Evolutionary conservation across 2,888 invertebrate genomes (phyloP), one percentile per base, ranked within the genome.

Genomic region (Aphidius colemani): DNA sequence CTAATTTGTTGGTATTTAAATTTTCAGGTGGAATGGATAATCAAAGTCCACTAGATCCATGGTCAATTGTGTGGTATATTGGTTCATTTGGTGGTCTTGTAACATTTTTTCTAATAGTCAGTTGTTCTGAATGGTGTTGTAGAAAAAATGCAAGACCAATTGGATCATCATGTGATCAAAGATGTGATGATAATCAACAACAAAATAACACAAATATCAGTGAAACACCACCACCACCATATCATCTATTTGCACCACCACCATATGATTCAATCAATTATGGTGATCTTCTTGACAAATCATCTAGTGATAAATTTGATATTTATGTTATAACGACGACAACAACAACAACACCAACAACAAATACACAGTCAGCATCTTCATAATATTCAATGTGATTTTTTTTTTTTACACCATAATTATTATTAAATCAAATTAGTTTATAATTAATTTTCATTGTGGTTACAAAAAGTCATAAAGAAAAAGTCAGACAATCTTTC

Each of bases 51-150:
- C 69, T 84, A 71, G 85, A 85, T 70, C 84, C 85, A 0, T 86
- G 86, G 85, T 86, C 86, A 40, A 84, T 86, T 60, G 81, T 86
- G 7, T 86, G 86, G 86, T 86, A 86, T 80, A 83, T 86, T 58
- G 86, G 85, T 3, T 86, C 86, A 2, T 86, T 86, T 70, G 86
- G 86, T 6, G 86, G 86, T 1, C 76, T 87, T 18, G 85, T 86
- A 3, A 83, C 84, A 6, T 86, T 86, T 75, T 86, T 86, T 75
- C 79, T 86, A 46, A 82, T 86, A 7, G 84, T 86, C 30, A 85
- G 85, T 59, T 86, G 86, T 68, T 85, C 85, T 6, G 86, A 86
- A 67, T 85, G 85, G 84, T 86, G 86, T 71, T 87, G 86, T 68
- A 80, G 83, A 51, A 76, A 85, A 13, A 79, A 81, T 5, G 79